Evolutionary conservation across 2,888 invertebrate species (phyloP).

Genomic region (Torymus auratus): DNA sequence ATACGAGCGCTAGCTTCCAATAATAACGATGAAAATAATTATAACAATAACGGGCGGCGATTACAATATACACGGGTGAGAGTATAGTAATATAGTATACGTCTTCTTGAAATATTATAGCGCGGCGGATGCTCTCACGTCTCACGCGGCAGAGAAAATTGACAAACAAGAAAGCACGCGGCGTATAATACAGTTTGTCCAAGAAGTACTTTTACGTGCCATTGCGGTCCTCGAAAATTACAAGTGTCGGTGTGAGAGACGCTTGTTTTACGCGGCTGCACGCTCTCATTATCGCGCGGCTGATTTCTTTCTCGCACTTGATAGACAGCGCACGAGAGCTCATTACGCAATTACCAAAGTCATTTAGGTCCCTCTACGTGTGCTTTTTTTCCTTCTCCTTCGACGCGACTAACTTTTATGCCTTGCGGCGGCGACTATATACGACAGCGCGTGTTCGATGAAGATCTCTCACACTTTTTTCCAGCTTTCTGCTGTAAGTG

Average conservation of each 20-base stretch:
- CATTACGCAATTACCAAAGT: slow-evolving; percentile 73
- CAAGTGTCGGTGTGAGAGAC: slow-evolving; percentile 45
- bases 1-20: slow-evolving; percentile 62
- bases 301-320: slow-evolving; percentile 63
- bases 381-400: slow-evolving; percentile 19
- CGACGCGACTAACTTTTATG: too few species aligned
- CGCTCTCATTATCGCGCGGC: slow-evolving; percentile 66
- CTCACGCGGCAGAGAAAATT: slow-evolving; percentile 18
- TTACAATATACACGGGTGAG: slow-evolving; percentile 65
- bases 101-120: too few species aligned
- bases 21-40: slow-evolving; percentile 36
- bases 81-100: too few species aligned
- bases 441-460: background rate
- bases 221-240: slow-evolving; percentile 50
- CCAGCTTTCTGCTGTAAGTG: background rate
- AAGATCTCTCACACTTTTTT: slow-evolving; percentile 14
- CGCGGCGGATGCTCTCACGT: too few species aligned
- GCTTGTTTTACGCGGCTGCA: slow-evolving; percentile 65
- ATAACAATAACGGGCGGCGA: slow-evolving; percentile 63
- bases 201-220: slow-evolving; percentile 34
- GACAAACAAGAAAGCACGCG: slow-evolving; percentile 41
- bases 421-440: too few species aligned
- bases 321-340: slow-evolving; percentile 60
- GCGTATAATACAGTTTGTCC: slow-evolving; percentile 21
- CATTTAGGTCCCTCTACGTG: slow-evolving; percentile 66